These are phyloP conservation scores for Drosophila fuyamai DNA, from an alignment of 1,140 invertebrate species.

Conservation along the genomic window DNA sequence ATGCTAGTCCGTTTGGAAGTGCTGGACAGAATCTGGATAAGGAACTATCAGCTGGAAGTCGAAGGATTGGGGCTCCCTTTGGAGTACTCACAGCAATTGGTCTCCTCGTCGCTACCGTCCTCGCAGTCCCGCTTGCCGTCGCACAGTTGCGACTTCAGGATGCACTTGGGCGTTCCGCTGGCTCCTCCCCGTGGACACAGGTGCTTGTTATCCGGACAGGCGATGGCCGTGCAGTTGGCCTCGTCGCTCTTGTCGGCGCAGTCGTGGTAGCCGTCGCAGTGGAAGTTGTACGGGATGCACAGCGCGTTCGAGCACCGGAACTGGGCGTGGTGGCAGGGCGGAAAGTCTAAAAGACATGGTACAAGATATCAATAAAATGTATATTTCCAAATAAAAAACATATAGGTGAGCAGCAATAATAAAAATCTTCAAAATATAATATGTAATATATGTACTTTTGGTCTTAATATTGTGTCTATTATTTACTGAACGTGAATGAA, in stretches of 20 bases:
- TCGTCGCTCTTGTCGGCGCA: slow-evolving; percentile 96
- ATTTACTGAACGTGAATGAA: no score
- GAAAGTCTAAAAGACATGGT: slow-evolving; percentile 89
- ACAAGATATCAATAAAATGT: not conserved
- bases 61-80: not conserved
- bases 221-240: slow-evolving; percentile 93
- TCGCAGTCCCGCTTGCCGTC: slow-evolving; percentile 95
- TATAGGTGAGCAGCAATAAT: no score
- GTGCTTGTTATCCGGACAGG: slow-evolving; percentile 96
- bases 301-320: slow-evolving; percentile 97
- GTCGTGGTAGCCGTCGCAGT: slow-evolving; percentile 93
- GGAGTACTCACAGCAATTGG: slow-evolving; percentile 92
- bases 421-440: no score
- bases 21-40: not conserved
- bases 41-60: not conserved
- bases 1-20: not conserved
- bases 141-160: slow-evolving; percentile 94
- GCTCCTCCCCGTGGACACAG: slow-evolving; percentile 92
- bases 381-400: no score
- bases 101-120: slow-evolving; percentile 95
- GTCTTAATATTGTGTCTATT: no score
- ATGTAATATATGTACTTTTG: no score
- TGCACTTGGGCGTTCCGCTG: slow-evolving; percentile 92
- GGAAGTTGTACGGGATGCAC: slow-evolving; percentile 94
- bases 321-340: slow-evolving; percentile 94